A percentile compares a stretch with the other conserved stretches of the same genome.
Evolutionary conservation across 2,888 invertebrate species (phyloP).

Genomic region (Malachius bipustulatus): DNA sequence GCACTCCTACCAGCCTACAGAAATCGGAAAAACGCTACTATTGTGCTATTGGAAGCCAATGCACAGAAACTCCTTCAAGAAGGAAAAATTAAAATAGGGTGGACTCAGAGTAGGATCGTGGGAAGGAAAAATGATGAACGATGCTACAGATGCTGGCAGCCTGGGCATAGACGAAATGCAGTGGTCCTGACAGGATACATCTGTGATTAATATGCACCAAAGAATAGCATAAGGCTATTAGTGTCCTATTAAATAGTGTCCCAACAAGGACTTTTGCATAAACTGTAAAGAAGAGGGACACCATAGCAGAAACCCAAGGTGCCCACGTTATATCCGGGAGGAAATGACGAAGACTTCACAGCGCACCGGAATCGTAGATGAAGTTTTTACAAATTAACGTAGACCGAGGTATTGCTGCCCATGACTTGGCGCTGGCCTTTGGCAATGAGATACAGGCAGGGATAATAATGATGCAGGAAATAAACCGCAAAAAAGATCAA

Average conservation of each 20-base stretch:
- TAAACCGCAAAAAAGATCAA: background rate
- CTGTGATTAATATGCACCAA: no score
- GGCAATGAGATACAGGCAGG: background rate
- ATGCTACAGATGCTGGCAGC: slow-evolving; percentile 12
- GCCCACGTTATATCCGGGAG: no score
- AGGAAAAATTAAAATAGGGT: background rate
- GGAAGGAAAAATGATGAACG: background rate
- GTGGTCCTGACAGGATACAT: no score
- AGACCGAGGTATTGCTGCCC: background rate
- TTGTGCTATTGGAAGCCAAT: background rate
- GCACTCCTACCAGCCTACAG: background rate
- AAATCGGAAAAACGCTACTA: background rate
- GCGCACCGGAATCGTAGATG: no score
- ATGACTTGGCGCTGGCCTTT: background rate
- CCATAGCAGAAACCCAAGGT: no score
- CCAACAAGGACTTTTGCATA: no score
- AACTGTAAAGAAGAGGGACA: no score
- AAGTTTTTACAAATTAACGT: background rate
- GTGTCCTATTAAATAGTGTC: no score
- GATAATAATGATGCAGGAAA: background rate
- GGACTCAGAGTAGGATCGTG: background rate
- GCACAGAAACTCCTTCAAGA: background rate
- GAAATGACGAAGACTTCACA: no score
- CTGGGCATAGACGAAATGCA: no score
- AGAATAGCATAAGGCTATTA: no score